A percentile compares a stretch with the other conserved stretches of the same genome.
Evolutionary conservation across 37 sponge, comb jelly and placozoan species (phyloP).

Genomic region (Diacarnus erythraeanus): DNA sequence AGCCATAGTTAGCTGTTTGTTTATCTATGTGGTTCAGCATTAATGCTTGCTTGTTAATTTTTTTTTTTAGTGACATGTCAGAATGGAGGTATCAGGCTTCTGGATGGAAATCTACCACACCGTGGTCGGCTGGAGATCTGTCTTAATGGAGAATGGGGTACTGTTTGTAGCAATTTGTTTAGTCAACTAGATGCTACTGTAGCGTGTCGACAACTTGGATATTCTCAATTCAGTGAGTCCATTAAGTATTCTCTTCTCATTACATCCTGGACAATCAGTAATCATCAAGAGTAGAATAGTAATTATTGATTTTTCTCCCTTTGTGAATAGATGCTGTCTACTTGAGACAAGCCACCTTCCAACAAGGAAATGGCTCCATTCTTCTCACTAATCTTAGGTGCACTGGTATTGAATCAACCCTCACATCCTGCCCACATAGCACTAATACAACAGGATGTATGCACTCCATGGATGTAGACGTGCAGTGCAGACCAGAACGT

Average conservation of each 20-base stretch:
- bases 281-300: too few relatives aligned
- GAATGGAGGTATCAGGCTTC: neutral
- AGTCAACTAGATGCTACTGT: slow-evolving; percentile 2
- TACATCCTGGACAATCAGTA: neutral
- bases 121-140: slow-evolving; percentile 15
- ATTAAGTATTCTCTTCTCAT: too few relatives aligned
- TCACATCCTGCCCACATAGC: neutral
- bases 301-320: too few relatives aligned
- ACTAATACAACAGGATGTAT: neutral
- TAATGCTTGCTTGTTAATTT: neutral
- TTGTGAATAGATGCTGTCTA: neutral
- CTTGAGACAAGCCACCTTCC: neutral
- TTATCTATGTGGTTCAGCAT: neutral
- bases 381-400: neutral
- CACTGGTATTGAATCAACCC: neutral
- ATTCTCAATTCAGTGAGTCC: neutral
- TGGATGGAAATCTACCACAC: neutral
- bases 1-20: neutral
- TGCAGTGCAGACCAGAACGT: neutral
- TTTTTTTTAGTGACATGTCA: neutral
- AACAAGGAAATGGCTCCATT: neutral
- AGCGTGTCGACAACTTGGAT: slow-evolving; percentile 6
- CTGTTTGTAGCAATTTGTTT: neutral
- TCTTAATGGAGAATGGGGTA: slow-evolving; percentile 19
- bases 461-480: neutral